Evolutionary conservation across 2,888 invertebrate genomes (phyloP), one percentile per base, ranked within the genome.

Genomic region (Oscheius onirici): DNA sequence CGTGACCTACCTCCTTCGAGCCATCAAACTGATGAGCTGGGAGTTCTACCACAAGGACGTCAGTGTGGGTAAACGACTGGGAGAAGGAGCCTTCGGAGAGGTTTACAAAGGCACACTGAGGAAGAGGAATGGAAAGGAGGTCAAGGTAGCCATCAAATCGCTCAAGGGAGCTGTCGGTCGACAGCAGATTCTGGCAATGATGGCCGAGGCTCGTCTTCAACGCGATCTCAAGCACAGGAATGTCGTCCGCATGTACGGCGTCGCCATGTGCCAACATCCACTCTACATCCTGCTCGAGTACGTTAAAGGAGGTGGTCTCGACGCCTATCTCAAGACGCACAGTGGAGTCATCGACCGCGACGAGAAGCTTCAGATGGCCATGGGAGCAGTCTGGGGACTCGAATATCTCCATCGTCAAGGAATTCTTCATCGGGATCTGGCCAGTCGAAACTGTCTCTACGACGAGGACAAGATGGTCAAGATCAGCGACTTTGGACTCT

Each of bases 401-500:
- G 41, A 49, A 28, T 66, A 66, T 40, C 51, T 66, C 10, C 66
- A 66, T 20, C 20, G 41, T 2, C 10, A n/a, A 34, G 20, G n/a
- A n/a, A 52, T 66, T 24, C 34, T 66, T 13, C 66, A 66, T 28
- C 46, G 66, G 6, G 66, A 66, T 20, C 28, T 66, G 5, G 66
- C 66, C 22, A 51, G 51, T 40, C 52, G 69, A 26, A 69, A 69
- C 40, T 69, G 69, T 43, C 69, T 60, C 17, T 13, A 40, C 17
- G 55, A 26, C 40, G 17, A 24, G 22, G 17, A 20, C 22, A 28
- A 60, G 51, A 69, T 61, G 13, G 71, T 78, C 20, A 79, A 79
- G 63, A 70, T 79, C 28, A 71, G 74, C 0, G 79, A 79, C 41
- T 79, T 77, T 43, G 79, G 79, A n/a, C 58, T 79, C 6, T 72